These are phyloP conservation scores for Cryptomyrus ogoouensis DNA, from an alignment of 2,113 vertebrate species.

Conservation along the genomic window DNA sequence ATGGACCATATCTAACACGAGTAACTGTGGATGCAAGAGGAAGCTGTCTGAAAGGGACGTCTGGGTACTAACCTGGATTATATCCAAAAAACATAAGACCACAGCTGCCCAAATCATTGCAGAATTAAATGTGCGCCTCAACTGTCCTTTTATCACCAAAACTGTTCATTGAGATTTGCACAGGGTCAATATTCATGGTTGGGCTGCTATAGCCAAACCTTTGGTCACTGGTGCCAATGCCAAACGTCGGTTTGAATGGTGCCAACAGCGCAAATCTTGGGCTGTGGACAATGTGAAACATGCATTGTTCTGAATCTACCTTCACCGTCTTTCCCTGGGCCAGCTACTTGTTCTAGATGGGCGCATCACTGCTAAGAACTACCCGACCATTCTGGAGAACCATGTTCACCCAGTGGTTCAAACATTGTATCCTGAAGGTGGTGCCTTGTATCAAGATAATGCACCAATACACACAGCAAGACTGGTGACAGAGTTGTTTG, in stretches of 20 bases:
- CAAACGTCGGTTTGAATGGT: background rate
- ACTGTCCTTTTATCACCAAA: background rate
- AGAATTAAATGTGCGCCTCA: background rate
- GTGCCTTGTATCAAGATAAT: too few relatives aligned
- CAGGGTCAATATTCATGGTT: background rate
- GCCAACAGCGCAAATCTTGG: background rate
- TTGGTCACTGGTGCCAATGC: background rate
- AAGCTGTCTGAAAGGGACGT: background rate
- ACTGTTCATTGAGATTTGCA: background rate
- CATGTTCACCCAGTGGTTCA: too few relatives aligned
- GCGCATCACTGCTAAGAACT: background rate
- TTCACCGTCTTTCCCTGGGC: background rate
- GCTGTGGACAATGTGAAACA: background rate
- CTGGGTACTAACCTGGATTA: background rate
- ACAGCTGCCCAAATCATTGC: background rate
- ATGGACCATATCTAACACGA: background rate
- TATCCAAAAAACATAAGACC: background rate
- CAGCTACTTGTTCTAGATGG: background rate
- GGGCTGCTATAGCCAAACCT: background rate
- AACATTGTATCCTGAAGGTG: too few relatives aligned
- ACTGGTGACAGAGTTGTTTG: too few relatives aligned
- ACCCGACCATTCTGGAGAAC: background rate
- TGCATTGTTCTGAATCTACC: background rate
- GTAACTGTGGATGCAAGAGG: background rate
- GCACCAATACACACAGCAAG: too few relatives aligned